Percentiles rank a stretch among this genome's conserved stretches.
Conservation (phyloP, 2,888 invertebrate genomes). For the Adelphocoris suturalis region DNA sequence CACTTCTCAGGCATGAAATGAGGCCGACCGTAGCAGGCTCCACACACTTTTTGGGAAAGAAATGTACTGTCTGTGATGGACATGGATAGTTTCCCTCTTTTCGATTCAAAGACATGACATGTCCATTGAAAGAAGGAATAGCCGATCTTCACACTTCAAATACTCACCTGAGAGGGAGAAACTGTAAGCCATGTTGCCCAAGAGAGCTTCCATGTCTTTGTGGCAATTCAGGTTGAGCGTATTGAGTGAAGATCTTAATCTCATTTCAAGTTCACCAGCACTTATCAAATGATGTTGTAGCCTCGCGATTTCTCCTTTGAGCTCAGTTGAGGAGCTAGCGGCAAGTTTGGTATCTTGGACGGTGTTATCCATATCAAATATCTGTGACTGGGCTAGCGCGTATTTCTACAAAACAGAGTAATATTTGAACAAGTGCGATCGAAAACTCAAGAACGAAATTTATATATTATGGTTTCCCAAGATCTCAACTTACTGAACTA, state of each 20-base stretch:
- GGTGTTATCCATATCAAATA: conserved; percentile 79
- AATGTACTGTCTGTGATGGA: too few relatives aligned
- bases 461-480: not conserved
- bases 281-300: conserved; percentile 82
- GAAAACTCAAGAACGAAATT: not conserved
- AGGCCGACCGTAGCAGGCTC: too few relatives aligned
- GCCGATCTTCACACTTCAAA: too few relatives aligned
- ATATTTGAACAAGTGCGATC: not conserved
- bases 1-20: too few relatives aligned
- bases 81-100: too few relatives aligned
- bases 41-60: too few relatives aligned
- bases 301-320: conserved; percentile 80
- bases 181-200: conserved; percentile 80
- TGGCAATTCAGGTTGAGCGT: conserved; percentile 79
- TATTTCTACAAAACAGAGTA: conserved; percentile 61
- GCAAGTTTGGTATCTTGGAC: conserved; percentile 80
- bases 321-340: conserved; percentile 80
- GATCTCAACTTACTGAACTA: too few relatives aligned
- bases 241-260: conserved; percentile 81
- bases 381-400: conserved; percentile 76
- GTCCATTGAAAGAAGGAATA: too few relatives aligned
- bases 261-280: conserved; percentile 82
- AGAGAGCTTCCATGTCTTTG: conserved; percentile 79
- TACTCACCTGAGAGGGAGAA: conserved; percentile 80
- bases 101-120: too few relatives aligned